Base-by-base conservation (phyloP, 2,797 vertebrate species). In the Sparidentex hasta region DNA sequence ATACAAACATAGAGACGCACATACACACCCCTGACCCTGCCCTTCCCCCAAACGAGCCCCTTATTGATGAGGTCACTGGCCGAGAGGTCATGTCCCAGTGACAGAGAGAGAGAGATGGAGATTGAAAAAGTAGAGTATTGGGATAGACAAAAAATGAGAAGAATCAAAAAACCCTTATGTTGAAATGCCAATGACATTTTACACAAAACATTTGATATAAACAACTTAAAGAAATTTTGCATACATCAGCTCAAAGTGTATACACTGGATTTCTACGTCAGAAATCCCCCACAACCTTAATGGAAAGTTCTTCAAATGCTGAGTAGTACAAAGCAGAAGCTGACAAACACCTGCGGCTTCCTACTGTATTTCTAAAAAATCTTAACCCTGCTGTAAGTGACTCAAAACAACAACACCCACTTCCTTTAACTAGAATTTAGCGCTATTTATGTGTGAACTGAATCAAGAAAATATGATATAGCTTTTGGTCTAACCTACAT, bases 11-110 rank as follows among this genome's bases (percentile, higher is more conserved):
- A 61, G 12, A 72, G 3, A 81, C 13, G 54, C 54, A 83, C 47
- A 77, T 68, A 80, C 63, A 61, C 21, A 66, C 70, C 71, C 44
- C 38, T 63, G 81, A 88, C 81, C 86, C 67, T 21, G 55, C 78
- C 80, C 82, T 65, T 78, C 90, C 82, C 85, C 81, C 63, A 86
- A 89, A 90, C 9, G 21, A 91, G 83, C 75, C 81, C 72, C 76
- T 80, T 80, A 91, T 82, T 86, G 90, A 94, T 90, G 89, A 91
- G 88, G 88, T 93, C 87, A 91, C 64, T 23, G 66, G 61, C 80
- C 17, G 18, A 82, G 77, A 81, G 89, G 90, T 90, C 89, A 89
- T 78, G 86, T 68, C 74, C 27, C 65, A 78, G 61, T 46, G 80
- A 88, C 77, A 68, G 54, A 72, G 61, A 65, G 41, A 65, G 65